Evolutionary conservation across 2,888 invertebrate species (phyloP).

Genomic region (Drosophila longiperda): DNA sequence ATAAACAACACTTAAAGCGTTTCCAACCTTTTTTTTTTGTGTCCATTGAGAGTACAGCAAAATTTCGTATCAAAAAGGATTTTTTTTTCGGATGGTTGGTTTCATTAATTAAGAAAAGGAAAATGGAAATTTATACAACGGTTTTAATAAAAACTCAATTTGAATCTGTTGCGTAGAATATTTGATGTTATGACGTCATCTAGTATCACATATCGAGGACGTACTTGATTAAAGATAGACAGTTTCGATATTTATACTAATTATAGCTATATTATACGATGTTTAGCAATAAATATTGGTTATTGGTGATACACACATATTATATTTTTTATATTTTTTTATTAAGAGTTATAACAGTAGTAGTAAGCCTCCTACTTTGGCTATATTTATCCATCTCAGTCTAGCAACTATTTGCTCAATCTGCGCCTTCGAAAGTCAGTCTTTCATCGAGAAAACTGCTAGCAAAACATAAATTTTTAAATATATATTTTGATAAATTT

Average conservation of each 20-base stretch:
- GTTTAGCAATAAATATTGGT: conserved; percentile 22
- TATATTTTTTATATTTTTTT: not conserved
- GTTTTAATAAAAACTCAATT: not conserved
- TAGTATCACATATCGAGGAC: conserved; percentile 46
- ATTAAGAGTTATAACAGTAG: not conserved
- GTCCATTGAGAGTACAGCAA: conserved; percentile 26
- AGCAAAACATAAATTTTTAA: not conserved
- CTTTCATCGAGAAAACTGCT: conserved; percentile 21
- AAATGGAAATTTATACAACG: not conserved
- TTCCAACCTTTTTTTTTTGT: not conserved
- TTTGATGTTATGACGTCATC: conserved; percentile 11
- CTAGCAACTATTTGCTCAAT: conserved; percentile 6
- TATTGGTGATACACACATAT: not conserved
- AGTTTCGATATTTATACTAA: not conserved
- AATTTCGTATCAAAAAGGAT: not conserved
- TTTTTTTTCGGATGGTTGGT: not conserved
- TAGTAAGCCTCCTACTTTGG: conserved; percentile 1
- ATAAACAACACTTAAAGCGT: not conserved
- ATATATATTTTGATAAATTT: not conserved
- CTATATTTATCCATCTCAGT: conserved; percentile 12
- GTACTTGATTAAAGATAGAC: conserved; percentile 21
- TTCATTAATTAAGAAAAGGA: not conserved
- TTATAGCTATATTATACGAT: not conserved
- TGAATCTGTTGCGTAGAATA: not conserved
- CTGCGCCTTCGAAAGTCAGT: conserved; percentile 22